phyloP scores from a whole-genome alignment of 1,140 invertebrate genomes.

The Euglossa dilemma region DNA sequence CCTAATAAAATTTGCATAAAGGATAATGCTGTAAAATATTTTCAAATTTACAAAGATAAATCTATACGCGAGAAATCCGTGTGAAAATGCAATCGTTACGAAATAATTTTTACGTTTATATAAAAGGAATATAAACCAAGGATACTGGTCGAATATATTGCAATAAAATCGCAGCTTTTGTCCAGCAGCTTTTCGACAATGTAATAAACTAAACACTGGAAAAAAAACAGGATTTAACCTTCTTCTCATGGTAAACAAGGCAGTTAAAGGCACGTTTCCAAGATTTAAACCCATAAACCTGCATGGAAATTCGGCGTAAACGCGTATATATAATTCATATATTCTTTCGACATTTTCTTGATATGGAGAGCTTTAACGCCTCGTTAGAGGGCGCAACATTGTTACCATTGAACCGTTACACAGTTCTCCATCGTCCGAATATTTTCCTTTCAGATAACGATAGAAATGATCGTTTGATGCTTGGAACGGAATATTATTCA shows the following conservation, averaged over 20 bases:
- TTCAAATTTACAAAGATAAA: too few relatives aligned
- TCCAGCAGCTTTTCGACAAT: neutral
- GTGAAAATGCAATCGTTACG: neutral
- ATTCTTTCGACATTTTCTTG: neutral
- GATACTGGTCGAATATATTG: neutral
- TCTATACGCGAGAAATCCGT: neutral
- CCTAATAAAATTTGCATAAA: too few relatives aligned
- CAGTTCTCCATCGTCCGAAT: too few relatives aligned
- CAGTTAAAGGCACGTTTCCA: conserved; percentile 49
- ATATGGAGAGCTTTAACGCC: neutral
- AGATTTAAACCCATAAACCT: conserved; percentile 22
- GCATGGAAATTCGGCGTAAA: conserved; percentile 1
- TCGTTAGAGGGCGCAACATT: neutral
- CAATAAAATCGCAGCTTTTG: too few relatives aligned
- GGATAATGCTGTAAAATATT: too few relatives aligned
- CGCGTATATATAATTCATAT: neutral
- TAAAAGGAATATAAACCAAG: neutral
- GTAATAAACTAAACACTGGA: conserved; percentile 39
- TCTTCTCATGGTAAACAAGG: conserved; percentile 31
- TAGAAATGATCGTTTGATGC: neutral
- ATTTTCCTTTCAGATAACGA: neutral
- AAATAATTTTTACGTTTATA: neutral
- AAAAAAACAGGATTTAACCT: conserved; percentile 38
- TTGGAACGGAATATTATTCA: neutral
- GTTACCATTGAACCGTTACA: neutral